Base-by-base conservation (phyloP, 2,888 invertebrate species). In the Flabesymbios commensalis region DNA sequence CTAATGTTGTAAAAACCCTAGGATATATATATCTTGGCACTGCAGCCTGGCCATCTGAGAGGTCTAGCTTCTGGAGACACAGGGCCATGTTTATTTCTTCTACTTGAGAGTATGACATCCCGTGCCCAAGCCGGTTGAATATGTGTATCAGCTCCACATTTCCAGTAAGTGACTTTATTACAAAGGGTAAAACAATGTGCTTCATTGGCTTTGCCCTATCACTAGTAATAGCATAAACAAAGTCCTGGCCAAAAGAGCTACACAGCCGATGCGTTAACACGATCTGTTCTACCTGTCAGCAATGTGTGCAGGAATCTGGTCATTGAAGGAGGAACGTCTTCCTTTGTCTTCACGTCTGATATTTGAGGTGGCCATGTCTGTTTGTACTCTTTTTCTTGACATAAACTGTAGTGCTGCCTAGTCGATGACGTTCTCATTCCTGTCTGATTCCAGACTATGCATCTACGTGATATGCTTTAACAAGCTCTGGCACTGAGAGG, bases 1-100 rank as follows among this genome's bases (percentile, higher is more conserved):
- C 67, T 4, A 68, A 43, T 22, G 17, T 65, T 36, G 61, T 65
- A 33, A 51, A 59, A 14, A 63, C 51, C 39, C 39, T 10, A 17
- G 61, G 65, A 26, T 70, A 43, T 10, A 67, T 63, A 19, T 47
- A 48, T 22, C 45, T 26, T 19, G 62, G 64, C 19, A 67, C 57
- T 17, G 49, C 17, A 22, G 41, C 47, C 26, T 41, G 28, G 43
- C 43, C 26, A 4, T 42, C 47, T 3, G 41, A 31, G 19, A 4
- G 22, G 41, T 47, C 48, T 17, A 63, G 33, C 42, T 68, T 68
- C 26, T 69, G 61, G 1, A 69, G 32, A 48, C 63, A 65, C 7
- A 68, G 54, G n/a, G 64, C 63, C 17, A 63, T 65, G 45, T 68
- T 63, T 5, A 51, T 57, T 31, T 61, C 52, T 51, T 57, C 57